These are phyloP conservation scores for Callyntrura sp. DNA, from an alignment of 2,888 invertebrate genomes.

Conservation along the genomic window DNA sequence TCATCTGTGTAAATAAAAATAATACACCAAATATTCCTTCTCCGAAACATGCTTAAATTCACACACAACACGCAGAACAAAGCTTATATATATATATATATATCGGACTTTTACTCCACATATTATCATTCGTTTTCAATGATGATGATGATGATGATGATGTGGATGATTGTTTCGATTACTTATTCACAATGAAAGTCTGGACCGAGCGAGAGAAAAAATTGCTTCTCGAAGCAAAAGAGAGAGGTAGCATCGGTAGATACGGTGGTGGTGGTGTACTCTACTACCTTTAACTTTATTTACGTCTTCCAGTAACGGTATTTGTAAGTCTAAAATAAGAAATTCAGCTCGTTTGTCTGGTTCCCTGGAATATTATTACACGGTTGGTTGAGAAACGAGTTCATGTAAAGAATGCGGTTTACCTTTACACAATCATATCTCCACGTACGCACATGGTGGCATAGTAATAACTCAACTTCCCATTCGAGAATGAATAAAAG, in stretches of 20 bases:
- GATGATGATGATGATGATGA: background rate
- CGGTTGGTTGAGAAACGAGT: conserved; percentile 40
- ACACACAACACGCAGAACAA: no score
- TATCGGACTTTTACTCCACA: conserved; percentile 13
- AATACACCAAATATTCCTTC: conserved; percentile 21
- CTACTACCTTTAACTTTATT: conserved; percentile 12
- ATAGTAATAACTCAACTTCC: conserved; percentile 6
- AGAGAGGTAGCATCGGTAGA: background rate
- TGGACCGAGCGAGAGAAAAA: background rate
- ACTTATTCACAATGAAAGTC: conserved; percentile 35
- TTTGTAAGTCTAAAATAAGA: conserved; percentile 21
- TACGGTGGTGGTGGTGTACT: background rate
- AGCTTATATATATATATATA: background rate
- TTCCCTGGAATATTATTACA: conserved; percentile 45
- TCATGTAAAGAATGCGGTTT: conserved; percentile 39
- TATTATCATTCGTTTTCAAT: background rate
- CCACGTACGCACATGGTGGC: conserved; percentile 14
- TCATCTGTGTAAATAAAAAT: conserved; percentile 38
- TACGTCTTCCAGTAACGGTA: conserved; percentile 14
- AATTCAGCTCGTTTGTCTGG: conserved; percentile 27
- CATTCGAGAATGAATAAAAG: conserved; percentile 16
- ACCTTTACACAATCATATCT: conserved; percentile 11
- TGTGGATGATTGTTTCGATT: conserved; percentile 14
- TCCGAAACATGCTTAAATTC: background rate
- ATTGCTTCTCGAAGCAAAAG: background rate